Percentiles rank a stretch among this genome's conserved stretches.
These are phyloP conservation scores for Drosophila falleni DNA, from an alignment of 2,888 invertebrate species.

Conservation along the genomic window DNA sequence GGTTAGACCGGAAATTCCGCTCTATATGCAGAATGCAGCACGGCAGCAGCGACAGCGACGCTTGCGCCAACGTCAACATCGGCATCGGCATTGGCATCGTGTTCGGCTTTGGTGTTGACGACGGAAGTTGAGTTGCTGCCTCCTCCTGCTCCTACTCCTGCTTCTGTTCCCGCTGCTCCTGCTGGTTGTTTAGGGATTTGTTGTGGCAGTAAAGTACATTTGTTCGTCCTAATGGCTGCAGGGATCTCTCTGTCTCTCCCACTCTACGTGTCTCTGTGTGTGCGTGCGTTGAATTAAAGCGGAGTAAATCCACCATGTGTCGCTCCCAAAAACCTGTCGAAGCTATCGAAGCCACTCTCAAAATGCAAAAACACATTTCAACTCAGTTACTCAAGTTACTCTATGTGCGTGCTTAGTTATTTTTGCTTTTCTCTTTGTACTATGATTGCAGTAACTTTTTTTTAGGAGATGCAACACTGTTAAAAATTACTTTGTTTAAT, in stretches of 20 bases:
- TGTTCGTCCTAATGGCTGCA: conserved; percentile 67
- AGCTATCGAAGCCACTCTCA: conserved; percentile 55
- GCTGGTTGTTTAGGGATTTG: conserved; percentile 76
- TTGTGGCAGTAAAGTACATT: conserved; percentile 78
- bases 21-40: conserved; percentile 79
- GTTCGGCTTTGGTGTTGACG: conserved; percentile 68
- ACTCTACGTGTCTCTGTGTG: neutral
- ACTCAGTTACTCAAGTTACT: conserved; percentile 22
- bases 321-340: conserved; percentile 53
- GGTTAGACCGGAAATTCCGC: conserved; percentile 82
- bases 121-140: conserved; percentile 69
- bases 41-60: conserved; percentile 24
- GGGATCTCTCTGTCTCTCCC: conserved; percentile 20
- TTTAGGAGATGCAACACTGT: conserved; percentile 3
- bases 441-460: conserved; percentile 15
- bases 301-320: conserved; percentile 16
- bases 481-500: too few relatives aligned
- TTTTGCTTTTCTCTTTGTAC: conserved; percentile 7
- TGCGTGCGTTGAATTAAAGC: conserved; percentile 3
- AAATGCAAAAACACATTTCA: conserved; percentile 35
- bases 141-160: neutral
- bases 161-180: conserved; percentile 4
- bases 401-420: conserved; percentile 5
- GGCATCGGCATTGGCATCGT: conserved; percentile 21
- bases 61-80: conserved; percentile 16